Evolutionary conservation across 2,113 vertebrate genomes (phyloP), one percentile per base, ranked within the genome.

Genomic region (Acrocephalus arundinaceus): DNA sequence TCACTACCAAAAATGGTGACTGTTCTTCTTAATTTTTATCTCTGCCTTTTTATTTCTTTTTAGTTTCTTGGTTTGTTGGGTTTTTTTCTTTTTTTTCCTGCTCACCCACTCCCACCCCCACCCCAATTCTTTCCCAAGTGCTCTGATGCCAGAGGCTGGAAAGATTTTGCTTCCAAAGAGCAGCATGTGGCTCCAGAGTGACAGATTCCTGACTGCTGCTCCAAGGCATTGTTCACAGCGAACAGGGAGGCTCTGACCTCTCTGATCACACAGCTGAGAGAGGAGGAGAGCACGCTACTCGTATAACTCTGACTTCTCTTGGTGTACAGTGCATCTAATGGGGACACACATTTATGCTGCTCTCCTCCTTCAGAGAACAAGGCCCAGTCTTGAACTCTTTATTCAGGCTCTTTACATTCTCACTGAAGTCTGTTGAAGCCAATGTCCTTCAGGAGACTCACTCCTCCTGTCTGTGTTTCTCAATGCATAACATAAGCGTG

Each of bases 161-260:
- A 97, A 79, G 73, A 84, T 94, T 96, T 96, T 95, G 15, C 93
- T 96, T 97, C 95, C 94, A 97, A 96, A 96, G 90, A 96, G 93
- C 95, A 97, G 95, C 94, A 96, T 96, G 96, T 92, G 93, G 94
- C 94, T 96, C 57, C 75, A 92, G 88, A 96, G 85, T 93, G 94
- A 96, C 96, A 97, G 96, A 97, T 95, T 96, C 96, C 94, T 93
- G 88, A 92, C 94, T 96, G 85, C 88, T 89, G 93, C 96, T 97
- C 93, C 94, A 95, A 97, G 96, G 93, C 96, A 97, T 97, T 96
- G 94, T 97, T 97, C 96, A 65, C 49, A 92, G 70, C 0, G 0
- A 96, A 94, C 87, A 75, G 68, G 85, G 92, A 96, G 86, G 83
- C 68, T 96, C 80, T 97, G 96, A 97, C 96, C 96, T 93, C 94